Conservation (phyloP, 2,797 vertebrate species). For the Poecilia wingei region DNA sequence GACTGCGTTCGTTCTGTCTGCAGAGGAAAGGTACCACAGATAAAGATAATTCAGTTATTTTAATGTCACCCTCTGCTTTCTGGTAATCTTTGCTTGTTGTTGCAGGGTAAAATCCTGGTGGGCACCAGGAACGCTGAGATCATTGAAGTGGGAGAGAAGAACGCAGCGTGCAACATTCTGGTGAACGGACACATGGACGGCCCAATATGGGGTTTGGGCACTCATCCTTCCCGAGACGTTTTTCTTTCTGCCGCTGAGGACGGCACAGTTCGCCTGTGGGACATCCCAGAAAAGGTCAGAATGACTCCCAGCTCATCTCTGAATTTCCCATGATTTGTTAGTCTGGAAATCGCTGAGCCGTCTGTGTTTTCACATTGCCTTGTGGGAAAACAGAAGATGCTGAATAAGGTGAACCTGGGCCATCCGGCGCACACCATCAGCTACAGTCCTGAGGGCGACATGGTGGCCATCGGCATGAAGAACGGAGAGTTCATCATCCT, state of each 20-base stretch:
- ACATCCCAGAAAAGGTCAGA: constrained; percentile 91
- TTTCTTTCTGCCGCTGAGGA: constrained; percentile 97
- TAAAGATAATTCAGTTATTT: not conserved
- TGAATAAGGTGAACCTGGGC: constrained; percentile 95
- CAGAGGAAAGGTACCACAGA: constrained; percentile 87
- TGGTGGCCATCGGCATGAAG: constrained; percentile 98
- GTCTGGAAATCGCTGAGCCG: not conserved
- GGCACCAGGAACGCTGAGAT: constrained; percentile 96
- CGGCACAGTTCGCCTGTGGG: constrained; percentile 95
- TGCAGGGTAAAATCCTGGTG: constrained; percentile 94
- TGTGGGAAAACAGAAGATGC: constrained; percentile 88
- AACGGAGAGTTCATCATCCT: constrained; percentile 98
- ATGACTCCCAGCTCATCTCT: not conserved
- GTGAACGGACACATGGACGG: constrained; percentile 96
- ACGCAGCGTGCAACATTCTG: constrained; percentile 93
- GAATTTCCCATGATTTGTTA: not conserved
- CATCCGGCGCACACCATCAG: constrained; percentile 91
- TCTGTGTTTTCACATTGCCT: constrained; percentile 17
- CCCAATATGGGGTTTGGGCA: constrained; percentile 92
- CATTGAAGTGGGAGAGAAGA: constrained; percentile 97
- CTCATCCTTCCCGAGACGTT: constrained; percentile 92
- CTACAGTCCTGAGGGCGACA: constrained; percentile 95
- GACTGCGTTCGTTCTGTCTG: constrained; percentile 95
- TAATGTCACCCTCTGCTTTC: not conserved
- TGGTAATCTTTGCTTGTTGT: not conserved